Base-by-base conservation (phyloP, 2,888 invertebrate species). In the Trachelus tabidus region DNA sequence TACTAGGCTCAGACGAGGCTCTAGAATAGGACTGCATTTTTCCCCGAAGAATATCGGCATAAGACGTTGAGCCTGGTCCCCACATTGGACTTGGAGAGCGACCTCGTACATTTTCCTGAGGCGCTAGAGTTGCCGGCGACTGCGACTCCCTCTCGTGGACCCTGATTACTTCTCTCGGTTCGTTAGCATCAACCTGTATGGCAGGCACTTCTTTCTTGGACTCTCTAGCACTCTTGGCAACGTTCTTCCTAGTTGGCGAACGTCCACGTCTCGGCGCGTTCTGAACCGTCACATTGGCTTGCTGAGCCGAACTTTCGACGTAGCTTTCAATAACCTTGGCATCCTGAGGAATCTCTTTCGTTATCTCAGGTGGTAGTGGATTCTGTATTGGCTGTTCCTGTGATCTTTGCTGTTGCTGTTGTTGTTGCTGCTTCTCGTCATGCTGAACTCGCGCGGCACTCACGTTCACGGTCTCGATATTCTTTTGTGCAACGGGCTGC, bases 11-110 rank as follows among this genome's bases (percentile, higher is more conserved):
- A 4, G 69, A 40, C 15, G 79, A 69, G 9, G 76, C 79, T 23
- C 69, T 76, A 68, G 76, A 73, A 35, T 71, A 73, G 31, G 76
- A 73, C 34, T 79, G 79, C 73, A 75, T 73, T 69, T 75, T 40
- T 12, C 96, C 96, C 84, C 94, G 94, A 80, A 97, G 93, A 82
- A 97, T 95, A 92, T 96, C 96, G 75, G 97, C 96, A 90, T 97
- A 97, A 74, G 96, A 94, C 75, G 95, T 94, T 34, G 95, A 94
- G 40, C 95, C 96, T 4, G 95, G 95, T 73, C 93, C 90, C 96
- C 96, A 96, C 89, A 95, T 94, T 30, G 96, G 96, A 90, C 95
- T 95, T 73, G 94, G 93, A 0, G 95, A 95, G 83, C 95, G 93
- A n/a, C 91, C 89, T 73, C 93, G 91, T 12, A 89, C 83, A 75